Evolutionary conservation across 92 coral and sea anemone genomes (phyloP).

Genomic region (Bergia puertoricense): DNA sequence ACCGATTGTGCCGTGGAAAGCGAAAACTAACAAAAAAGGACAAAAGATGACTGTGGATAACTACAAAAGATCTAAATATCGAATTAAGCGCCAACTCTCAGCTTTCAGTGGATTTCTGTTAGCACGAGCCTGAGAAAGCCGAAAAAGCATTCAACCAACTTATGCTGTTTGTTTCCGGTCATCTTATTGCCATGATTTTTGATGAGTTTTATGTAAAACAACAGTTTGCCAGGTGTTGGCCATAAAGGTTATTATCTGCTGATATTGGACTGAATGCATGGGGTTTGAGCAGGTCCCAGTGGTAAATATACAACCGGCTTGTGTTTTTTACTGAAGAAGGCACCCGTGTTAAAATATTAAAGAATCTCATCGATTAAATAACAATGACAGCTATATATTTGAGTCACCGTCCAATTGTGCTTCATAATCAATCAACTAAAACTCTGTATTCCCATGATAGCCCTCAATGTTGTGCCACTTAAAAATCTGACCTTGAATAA

Average conservation of each 20-base stretch:
- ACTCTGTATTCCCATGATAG: not conserved
- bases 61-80: not conserved
- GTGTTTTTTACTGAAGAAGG: not conserved
- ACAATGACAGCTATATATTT: not conserved
- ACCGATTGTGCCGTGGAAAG: not conserved
- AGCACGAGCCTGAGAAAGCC: not conserved
- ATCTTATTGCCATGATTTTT: not conserved
- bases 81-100: not conserved
- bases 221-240: conserved; percentile 23
- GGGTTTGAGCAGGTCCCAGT: conserved; percentile 2
- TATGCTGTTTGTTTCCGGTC: not conserved
- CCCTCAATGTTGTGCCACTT: not conserved
- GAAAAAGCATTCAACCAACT: not conserved
- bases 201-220: conserved; percentile 1
- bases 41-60: not conserved
- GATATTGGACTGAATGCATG: conserved; percentile 33
- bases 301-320: not conserved
- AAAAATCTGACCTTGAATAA: not conserved
- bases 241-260: conserved; percentile 1
- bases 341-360: not conserved
- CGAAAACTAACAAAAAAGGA: not conserved
- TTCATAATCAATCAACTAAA: not conserved
- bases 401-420: not conserved
- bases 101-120: not conserved
- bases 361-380: not conserved